Percentiles rank a stretch among this genome's conserved stretches.
These are phyloP conservation scores for Cerastoderma edule DNA, from an alignment of 2,888 invertebrate species.

Conservation along the genomic window DNA sequence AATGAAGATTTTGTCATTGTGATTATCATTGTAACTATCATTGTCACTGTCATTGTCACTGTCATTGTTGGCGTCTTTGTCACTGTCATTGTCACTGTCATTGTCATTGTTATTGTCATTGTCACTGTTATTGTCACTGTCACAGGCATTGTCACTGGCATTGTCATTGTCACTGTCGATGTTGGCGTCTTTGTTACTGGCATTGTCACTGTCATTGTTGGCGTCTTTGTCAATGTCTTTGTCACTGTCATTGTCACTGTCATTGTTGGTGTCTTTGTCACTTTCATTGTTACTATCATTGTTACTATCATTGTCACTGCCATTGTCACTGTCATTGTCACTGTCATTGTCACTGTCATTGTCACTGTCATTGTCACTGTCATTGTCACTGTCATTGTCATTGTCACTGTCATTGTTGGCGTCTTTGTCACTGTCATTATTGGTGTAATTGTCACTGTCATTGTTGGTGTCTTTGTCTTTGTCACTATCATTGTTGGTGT, in stretches of 20 bases:
- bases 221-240: background rate
- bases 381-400: too few relatives aligned
- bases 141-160: background rate
- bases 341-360: constrained; percentile 2
- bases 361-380: too few relatives aligned
- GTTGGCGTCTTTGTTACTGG: background rate
- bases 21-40: background rate
- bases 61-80: background rate
- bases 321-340: background rate
- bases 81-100: background rate
- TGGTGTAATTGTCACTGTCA: too few relatives aligned
- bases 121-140: background rate
- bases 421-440: too few relatives aligned
- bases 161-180: background rate
- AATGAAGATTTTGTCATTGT: constrained; percentile 1
- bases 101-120: background rate
- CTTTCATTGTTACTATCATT: background rate
- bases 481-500: too few relatives aligned
- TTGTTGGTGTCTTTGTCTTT: too few relatives aligned
- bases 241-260: background rate
- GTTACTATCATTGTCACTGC: background rate
- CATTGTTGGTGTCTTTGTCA: background rate
- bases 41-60: background rate
- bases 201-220: background rate
- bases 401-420: too few relatives aligned